Base-by-base conservation (phyloP, 2,888 invertebrate species). In the Pseudococcus jackbeardsleyi region DNA sequence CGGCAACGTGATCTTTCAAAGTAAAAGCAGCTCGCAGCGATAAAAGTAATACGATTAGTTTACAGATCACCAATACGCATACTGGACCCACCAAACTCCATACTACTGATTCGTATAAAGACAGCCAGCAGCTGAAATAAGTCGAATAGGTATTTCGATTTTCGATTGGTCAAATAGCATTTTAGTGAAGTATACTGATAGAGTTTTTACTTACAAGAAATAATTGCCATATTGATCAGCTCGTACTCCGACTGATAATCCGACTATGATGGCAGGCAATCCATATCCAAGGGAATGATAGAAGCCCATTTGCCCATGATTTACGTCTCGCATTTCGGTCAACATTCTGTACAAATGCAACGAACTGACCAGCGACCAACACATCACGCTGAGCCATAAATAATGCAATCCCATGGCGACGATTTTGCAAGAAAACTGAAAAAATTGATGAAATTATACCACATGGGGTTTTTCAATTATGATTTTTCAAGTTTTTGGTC, bases 21-120 rank as follows among this genome's bases (percentile, higher is more conserved):
- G 97, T 96, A 91, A 98, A 97, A 42, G 98, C 98, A 0, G 98
- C 98, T 89, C 96, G 94, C 5, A 98, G 95, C 50, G 97, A 97
- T 89, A 97, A 94, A 17, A 97, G 94, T 19, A 98, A 94, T 89
- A 96, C 95, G 46, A 95, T 93, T 6, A 98, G 93, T 91, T 97
- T 97, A 7, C 95, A 94, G 46, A 94, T 92, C 0, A 97, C 96
- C 91, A 96, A 94, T 89, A 95, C 93, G 50, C 95, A 96, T 48
- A 98, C 95, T 8, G 99, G 98, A 4, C 97, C 96, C 90, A 98
- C 97, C 90, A 98, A 94, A 93, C 98, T 96, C 98, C 98, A 99
- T 79, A 98, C 96, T 33, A 98, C 96, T 33, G 96, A 95, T 91
- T 98, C 98, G 91, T 97, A 97, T 72, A 98, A 95, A 11, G 97